Evolutionary conservation across 30 jellyfish, hydroid and myxozoan species (phyloP).

Genomic region (Turritopsis rubra): DNA sequence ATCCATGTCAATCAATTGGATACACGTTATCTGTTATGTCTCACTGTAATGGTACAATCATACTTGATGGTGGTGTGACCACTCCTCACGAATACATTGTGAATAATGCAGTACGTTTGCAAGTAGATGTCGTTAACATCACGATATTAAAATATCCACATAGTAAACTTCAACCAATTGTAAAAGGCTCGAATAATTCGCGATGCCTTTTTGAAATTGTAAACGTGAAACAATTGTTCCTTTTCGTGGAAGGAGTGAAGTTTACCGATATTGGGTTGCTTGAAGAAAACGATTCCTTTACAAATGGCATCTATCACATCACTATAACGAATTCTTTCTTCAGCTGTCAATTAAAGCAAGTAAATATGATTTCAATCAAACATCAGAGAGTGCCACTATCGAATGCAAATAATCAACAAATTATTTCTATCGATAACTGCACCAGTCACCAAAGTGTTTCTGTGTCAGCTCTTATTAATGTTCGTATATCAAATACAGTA

Average conservation of each 20-base stretch:
- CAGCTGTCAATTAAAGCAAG: neutral
- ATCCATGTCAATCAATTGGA: neutral
- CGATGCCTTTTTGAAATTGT: neutral
- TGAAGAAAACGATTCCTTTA: neutral
- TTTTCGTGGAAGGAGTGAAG: neutral
- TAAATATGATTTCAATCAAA: neutral
- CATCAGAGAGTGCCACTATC: neutral
- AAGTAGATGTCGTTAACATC: neutral
- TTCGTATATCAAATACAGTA: neutral
- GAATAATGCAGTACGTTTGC: neutral
- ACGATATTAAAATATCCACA: neutral
- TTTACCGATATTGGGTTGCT: neutral
- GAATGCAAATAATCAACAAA: neutral
- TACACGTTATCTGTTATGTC: neutral
- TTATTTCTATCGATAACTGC: neutral
- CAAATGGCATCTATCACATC: neutral
- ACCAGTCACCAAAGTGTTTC: neutral
- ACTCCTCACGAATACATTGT: neutral
- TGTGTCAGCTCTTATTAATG: neutral
- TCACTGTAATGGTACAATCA: neutral
- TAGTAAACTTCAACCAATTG: neutral
- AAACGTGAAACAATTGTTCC: neutral
- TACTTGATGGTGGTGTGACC: neutral
- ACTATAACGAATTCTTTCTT: neutral
- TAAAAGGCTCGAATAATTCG: neutral